phyloP scores from a whole-genome alignment of 2,113 vertebrate genomes.

The Passer domesticus region DNA sequence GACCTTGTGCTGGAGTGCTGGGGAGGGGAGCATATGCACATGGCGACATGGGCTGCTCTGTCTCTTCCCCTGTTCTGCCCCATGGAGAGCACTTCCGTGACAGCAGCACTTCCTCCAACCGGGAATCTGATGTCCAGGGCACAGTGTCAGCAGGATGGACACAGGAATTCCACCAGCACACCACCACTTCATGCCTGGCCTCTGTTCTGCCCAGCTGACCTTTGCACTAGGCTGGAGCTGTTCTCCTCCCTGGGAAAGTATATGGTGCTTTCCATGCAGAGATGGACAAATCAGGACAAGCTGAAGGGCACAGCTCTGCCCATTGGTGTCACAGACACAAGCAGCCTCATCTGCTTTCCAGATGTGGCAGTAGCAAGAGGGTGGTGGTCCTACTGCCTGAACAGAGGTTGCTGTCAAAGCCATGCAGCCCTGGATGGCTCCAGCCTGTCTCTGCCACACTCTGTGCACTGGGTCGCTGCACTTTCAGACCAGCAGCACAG shows the following conservation, averaged over 20 bases:
- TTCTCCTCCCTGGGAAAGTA: not conserved
- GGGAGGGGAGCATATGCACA: not conserved
- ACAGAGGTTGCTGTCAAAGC: not conserved
- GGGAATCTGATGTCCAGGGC: not conserved
- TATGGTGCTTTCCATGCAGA: accelerated
- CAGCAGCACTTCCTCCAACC: not conserved
- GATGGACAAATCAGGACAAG: not conserved
- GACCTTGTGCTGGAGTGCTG: not conserved
- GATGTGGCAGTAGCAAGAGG: not conserved
- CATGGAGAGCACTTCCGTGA: not conserved
- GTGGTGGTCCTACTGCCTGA: not conserved
- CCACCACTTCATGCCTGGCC: not conserved
- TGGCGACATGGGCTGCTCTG: not conserved
- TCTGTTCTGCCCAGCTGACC: not conserved
- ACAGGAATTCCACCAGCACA: not conserved
- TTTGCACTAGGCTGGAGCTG: not conserved
- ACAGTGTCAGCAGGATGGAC: not conserved
- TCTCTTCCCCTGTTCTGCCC: not conserved
- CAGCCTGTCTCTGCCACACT: not conserved
- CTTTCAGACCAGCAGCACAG: not conserved
- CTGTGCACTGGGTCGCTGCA: accelerated
- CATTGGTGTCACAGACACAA: not conserved
- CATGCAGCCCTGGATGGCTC: not conserved
- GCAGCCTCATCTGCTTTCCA: not conserved
- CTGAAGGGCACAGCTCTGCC: not conserved